Base-by-base conservation (phyloP, 1,140 invertebrate genomes). In the Oreohelix idahoensis region DNA sequence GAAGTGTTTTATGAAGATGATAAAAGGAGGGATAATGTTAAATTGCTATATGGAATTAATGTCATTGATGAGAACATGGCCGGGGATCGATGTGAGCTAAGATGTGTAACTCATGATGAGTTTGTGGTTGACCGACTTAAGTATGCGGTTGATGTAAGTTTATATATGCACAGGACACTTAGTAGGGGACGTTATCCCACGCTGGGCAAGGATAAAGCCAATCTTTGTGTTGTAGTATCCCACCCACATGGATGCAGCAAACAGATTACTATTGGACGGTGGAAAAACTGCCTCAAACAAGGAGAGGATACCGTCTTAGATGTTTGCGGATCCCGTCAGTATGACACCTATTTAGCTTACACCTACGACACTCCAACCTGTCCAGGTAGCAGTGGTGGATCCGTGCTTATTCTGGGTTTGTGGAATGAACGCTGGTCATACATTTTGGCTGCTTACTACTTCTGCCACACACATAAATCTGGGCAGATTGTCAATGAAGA, bases 181-280 rank as follows among this genome's bases (percentile, higher is more conserved):
- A 45, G 42, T 39, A 10, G 29, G 23, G 36, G 15, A 4, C 11
- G 36, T 75, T 42, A 75, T 17, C n/a, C 29, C 8, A 75, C 36
- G 1, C n/a, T 42, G 1, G n/a, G 42, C 10, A 75, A 29, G 39
- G 26, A 29, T 2, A 29, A 36, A 1, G 36, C 29, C 15, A 39
- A 75, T 10, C 42, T 75, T 10, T 29, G 36, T n/a, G 32, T 75
- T 39, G 38, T 75, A 1, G 39, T 45, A 29, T 75, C 73, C 42
- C 73, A 75, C 42, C 73, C 73, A 8, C 73, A 75, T 75, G 73
- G 73, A 39, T 29, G 29, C 13, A 39, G 73, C 26, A 75, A 75
- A n/a, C 17, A 45, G 13, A 75, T 75, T 23, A 42, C 73, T 2
- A 45, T 75, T 75, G 73, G 73, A n/a, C 20, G n/a, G 2, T 39